Conservation (phyloP, 2,888 invertebrate genomes). For the Himalopsyche anomala region DNA sequence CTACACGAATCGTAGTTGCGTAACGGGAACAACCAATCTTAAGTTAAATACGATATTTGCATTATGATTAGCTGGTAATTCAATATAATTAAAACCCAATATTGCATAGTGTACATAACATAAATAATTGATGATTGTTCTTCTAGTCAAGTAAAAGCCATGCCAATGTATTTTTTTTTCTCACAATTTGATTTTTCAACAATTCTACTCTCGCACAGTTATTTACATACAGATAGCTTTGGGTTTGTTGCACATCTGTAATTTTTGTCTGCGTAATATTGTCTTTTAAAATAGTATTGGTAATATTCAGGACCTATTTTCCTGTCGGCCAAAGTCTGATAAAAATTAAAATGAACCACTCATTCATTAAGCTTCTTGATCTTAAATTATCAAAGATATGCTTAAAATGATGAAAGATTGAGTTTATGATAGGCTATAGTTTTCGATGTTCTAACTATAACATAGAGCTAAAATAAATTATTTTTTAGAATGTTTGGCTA, state of each 20-base stretch:
- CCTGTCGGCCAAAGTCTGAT: neutral
- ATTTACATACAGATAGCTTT: too few relatives aligned
- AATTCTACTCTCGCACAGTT: too few relatives aligned
- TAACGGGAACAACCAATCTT: conserved; percentile 26
- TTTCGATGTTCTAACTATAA: neutral
- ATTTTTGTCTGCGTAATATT: neutral
- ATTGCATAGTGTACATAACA: neutral
- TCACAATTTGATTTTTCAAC: too few relatives aligned
- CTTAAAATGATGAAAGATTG: neutral
- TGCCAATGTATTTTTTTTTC: neutral
- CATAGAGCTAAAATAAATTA: neutral
- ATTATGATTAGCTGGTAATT: conserved; percentile 20
- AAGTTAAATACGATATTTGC: conserved; percentile 10
- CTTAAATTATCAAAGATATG: neutral
- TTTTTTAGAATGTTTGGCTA: neutral
- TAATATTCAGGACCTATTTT: neutral
- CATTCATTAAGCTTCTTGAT: neutral
- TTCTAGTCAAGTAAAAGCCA: conserved; percentile 16
- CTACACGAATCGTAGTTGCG: conserved; percentile 10
- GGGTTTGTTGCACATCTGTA: too few relatives aligned
- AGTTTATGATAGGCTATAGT: neutral
- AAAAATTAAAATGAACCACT: neutral
- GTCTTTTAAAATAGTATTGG: neutral
- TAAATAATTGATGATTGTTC: conserved; percentile 19
- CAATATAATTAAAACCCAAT: neutral